A percentile compares a stretch with the other conserved stretches of the same genome.
Conservation (phyloP, 2,797 vertebrate genomes). For the Limnodromus scolopaceus region DNA sequence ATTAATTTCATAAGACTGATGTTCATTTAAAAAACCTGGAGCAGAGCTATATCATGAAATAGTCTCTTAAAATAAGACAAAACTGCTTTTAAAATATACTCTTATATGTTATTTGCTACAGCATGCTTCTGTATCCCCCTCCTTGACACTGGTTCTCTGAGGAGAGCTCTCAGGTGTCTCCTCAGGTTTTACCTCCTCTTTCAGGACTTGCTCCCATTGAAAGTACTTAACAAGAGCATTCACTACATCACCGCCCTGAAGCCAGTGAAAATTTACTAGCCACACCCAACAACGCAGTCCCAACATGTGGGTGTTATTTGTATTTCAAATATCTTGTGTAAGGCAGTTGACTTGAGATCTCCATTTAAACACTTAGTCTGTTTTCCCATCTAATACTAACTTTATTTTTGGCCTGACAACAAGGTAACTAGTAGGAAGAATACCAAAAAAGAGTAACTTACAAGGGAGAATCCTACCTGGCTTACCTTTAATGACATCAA, state of each 20-base stretch:
- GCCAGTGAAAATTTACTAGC: not conserved
- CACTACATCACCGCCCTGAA: not conserved
- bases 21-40: not conserved
- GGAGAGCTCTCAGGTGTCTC: not conserved
- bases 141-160: rapidly evolving
- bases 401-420: not conserved
- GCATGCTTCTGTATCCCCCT: rapidly evolving
- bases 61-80: not conserved
- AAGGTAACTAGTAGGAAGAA: not conserved
- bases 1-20: not conserved
- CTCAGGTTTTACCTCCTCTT: not conserved
- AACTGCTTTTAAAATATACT: not conserved
- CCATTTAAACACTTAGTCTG: not conserved
- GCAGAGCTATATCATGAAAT: not conserved
- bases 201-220: rapidly evolving
- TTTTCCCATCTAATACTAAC: not conserved
- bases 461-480: not conserved
- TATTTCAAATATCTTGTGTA: not conserved
- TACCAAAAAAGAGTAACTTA: not conserved
- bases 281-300: not conserved
- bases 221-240: not conserved
- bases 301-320: not conserved
- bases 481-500: not conserved
- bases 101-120: not conserved
- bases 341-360: not conserved